phyloP scores from a whole-genome alignment of 2,113 vertebrate genomes.

The Daphoenositta chrysoptera region DNA sequence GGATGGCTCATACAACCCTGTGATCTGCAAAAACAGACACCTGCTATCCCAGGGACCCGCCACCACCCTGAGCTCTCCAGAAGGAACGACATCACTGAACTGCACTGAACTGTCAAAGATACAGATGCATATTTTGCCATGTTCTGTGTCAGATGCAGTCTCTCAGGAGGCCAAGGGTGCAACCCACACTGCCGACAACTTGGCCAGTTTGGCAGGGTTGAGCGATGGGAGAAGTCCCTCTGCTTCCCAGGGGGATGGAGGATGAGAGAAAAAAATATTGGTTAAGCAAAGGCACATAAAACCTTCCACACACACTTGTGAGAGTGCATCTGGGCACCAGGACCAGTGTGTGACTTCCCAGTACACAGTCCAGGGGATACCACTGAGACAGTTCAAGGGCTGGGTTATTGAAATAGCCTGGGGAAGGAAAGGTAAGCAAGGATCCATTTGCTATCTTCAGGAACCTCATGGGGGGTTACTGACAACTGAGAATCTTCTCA shows the following conservation, averaged over 20 bases:
- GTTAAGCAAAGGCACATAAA: not conserved
- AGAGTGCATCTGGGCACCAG: not conserved
- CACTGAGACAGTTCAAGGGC: not conserved
- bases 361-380: not conserved
- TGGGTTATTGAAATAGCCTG: not conserved
- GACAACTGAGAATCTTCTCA: not conserved
- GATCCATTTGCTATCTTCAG: not conserved
- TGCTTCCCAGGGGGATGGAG: not conserved
- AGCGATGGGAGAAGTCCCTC: not conserved
- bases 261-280: not conserved
- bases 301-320: not conserved
- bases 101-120: not conserved
- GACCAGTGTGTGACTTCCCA: not conserved
- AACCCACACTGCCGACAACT: not conserved
- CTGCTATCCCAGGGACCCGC: not conserved
- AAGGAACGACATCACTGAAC: not conserved
- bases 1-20: conserved; percentile 76
- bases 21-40: conserved; percentile 58
- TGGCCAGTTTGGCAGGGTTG: not conserved
- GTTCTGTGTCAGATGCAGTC: not conserved
- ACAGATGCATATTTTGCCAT: not conserved
- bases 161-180: not conserved
- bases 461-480: not conserved
- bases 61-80: not conserved
- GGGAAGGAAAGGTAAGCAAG: not conserved